Evolutionary conservation across 64 coral and sea anemone genomes (phyloP), one percentile per base, ranked within the genome.

Genomic region (Astreopora myriophthalma): DNA sequence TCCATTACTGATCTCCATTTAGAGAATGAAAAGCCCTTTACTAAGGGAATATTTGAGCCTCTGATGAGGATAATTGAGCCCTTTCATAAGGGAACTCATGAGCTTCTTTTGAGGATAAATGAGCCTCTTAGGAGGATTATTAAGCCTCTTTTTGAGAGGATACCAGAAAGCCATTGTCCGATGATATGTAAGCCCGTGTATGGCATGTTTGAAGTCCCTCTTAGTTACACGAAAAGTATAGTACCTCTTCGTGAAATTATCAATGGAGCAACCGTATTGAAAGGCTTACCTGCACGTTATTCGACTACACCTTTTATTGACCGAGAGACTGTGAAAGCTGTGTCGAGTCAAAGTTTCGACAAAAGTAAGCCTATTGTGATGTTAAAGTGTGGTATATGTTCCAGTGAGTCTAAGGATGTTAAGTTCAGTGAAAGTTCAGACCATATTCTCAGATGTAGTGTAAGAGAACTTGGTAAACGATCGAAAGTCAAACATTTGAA

Each of bases 41-140:
- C 69, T 72, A 72, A 72, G 69, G 69, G 69, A 72, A 72, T 72
- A 32, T 72, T 72, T 29, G 69, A 72, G 26, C 69, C 69, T 35
- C 69, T 72, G 69, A 72, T 72, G 69, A 72, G 69, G 69, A 72
- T 72, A 72, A 72, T 32, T 72, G 69, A 72, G 69, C 69, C 69
- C 69, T 72, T 72, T 30, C 28, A 72, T 30, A 72, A 74, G 34
- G 71, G 71, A 74, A 74, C 34, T 36, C 30, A 74, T 74, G 35
- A 74, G 71, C 71, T 31, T 74, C 71, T 74, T 74, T 74, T 74
- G 71, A 74, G 71, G 71, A 74, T 37, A 29, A 74, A 36, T 11
- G 31, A 74, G 71, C 71, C 2, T 75, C 73, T 75, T 44, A 34
- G 35, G 73, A 75, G 38, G 73, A 75, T 75, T 75, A 4, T 75